These are phyloP conservation scores for Argyrosomus regius DNA, from an alignment of 2,797 vertebrate species.

Conservation along the genomic window DNA sequence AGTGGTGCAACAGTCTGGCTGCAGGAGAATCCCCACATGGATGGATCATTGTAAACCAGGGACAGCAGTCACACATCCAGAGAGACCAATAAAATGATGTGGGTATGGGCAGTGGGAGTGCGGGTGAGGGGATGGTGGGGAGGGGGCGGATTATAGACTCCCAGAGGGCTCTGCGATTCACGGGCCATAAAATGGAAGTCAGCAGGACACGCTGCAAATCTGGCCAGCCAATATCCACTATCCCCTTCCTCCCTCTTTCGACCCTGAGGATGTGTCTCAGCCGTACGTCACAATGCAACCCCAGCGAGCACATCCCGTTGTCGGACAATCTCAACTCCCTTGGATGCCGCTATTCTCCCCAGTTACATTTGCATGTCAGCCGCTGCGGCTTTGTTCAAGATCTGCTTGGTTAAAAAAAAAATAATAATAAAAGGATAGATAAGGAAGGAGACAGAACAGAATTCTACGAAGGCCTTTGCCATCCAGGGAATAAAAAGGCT, in stretches of 20 bases:
- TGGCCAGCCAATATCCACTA: slow-evolving; percentile 76
- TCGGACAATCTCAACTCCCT: slow-evolving; percentile 77
- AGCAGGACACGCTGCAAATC: slow-evolving; percentile 85
- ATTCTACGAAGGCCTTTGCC: slow-evolving; percentile 62
- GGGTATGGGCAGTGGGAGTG: slow-evolving; percentile 49
- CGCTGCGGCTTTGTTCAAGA: slow-evolving; percentile 70
- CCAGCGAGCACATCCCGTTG: slow-evolving; percentile 72
- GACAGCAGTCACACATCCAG: slow-evolving; percentile 75
- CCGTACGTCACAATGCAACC: slow-evolving; percentile 77
- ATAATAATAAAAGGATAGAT: slow-evolving; percentile 49
- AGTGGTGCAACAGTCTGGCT: slow-evolving; percentile 69
- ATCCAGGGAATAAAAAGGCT: slow-evolving; percentile 65
- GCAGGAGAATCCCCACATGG: slow-evolving; percentile 71
- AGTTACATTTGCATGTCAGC: slow-evolving; percentile 73
- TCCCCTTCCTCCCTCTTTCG: slow-evolving; percentile 51
- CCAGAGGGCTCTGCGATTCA: slow-evolving; percentile 85
- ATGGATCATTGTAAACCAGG: slow-evolving; percentile 74
- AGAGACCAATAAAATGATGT: slow-evolving; percentile 80
- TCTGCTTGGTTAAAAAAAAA: slow-evolving; percentile 59
- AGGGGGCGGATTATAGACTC: slow-evolving; percentile 85
- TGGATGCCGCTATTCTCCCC: slow-evolving; percentile 61
- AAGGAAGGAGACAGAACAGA: slow-evolving; percentile 61
- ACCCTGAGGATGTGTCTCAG: slow-evolving; percentile 76
- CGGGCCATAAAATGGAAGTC: slow-evolving; percentile 85
- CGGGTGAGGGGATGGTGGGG: slow-evolving; percentile 4